Conservation (phyloP, 2,888 invertebrate genomes). For the Caenorhabditis sp. region DNA sequence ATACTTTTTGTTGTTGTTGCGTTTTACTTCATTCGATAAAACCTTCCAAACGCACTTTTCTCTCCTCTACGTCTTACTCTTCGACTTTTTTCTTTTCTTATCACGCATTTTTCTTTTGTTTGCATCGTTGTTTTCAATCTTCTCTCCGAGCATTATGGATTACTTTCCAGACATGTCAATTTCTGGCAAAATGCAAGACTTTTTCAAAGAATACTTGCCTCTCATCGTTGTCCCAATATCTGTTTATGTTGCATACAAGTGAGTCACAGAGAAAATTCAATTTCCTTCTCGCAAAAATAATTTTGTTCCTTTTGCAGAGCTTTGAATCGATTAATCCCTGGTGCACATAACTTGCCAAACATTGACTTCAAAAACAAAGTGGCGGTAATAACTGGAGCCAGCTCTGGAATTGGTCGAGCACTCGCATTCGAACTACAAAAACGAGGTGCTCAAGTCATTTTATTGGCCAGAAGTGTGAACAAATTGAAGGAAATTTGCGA, state of each 20-base stretch:
- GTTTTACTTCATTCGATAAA: background rate
- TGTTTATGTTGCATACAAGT: conserved; percentile 32
- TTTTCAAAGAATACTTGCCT: conserved; percentile 23
- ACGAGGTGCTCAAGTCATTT: conserved; percentile 64
- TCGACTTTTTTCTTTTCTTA: conserved; percentile 2
- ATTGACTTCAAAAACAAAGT: conserved; percentile 61
- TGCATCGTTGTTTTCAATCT: background rate
- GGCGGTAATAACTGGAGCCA: conserved; percentile 67
- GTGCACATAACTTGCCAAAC: conserved; percentile 56
- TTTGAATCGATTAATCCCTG: conserved; percentile 51
- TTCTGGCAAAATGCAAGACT: conserved; percentile 10
- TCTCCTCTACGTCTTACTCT: conserved; percentile 9
- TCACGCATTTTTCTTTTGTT: background rate
- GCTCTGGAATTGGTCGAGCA: conserved; percentile 59
- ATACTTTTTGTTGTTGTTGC: too few species aligned
- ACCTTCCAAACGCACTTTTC: background rate
- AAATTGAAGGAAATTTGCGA: conserved; percentile 63
- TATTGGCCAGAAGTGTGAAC: conserved; percentile 63
- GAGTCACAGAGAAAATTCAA: conserved; percentile 4
- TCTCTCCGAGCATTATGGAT: background rate
- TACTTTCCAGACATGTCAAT: background rate
- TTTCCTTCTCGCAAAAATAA: background rate
- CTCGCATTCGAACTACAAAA: conserved; percentile 61
- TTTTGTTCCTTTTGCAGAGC: conserved; percentile 27
- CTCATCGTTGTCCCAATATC: conserved; percentile 27